Conservation (phyloP, 2,113 vertebrate genomes). For the Oenanthe melanoleuca region DNA sequence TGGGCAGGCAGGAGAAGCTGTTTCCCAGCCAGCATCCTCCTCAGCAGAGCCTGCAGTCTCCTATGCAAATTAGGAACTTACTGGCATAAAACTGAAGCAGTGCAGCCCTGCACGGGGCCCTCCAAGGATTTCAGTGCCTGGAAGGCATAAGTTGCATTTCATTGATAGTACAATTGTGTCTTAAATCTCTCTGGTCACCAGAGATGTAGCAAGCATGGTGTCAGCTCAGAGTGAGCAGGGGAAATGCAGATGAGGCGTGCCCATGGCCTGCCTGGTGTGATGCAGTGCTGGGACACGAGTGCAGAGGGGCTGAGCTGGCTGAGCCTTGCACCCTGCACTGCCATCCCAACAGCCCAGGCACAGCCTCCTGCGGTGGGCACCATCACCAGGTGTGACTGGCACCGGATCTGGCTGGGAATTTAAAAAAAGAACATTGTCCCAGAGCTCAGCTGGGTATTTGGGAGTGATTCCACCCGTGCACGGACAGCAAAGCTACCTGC, state of each 20-base stretch:
- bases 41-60: neutral
- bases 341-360: neutral
- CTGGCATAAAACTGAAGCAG: neutral
- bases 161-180: constrained; percentile 35
- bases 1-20: neutral
- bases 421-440: neutral
- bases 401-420: neutral
- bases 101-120: neutral
- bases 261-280: fast-evolving
- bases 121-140: constrained; percentile 34
- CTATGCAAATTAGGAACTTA: neutral
- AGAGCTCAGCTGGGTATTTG: fast-evolving
- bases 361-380: fast-evolving
- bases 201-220: neutral
- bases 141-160: constrained; percentile 46
- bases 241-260: neutral
- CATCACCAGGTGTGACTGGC: neutral
- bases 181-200: constrained; percentile 18
- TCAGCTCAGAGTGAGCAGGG: neutral
- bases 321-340: neutral
- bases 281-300: fast-evolving
- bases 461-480: neutral
- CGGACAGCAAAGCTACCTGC: neutral
- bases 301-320: neutral
- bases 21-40: neutral